phyloP scores from a whole-genome alignment of 1,140 invertebrate species.

The Globodera rostochiensis region DNA sequence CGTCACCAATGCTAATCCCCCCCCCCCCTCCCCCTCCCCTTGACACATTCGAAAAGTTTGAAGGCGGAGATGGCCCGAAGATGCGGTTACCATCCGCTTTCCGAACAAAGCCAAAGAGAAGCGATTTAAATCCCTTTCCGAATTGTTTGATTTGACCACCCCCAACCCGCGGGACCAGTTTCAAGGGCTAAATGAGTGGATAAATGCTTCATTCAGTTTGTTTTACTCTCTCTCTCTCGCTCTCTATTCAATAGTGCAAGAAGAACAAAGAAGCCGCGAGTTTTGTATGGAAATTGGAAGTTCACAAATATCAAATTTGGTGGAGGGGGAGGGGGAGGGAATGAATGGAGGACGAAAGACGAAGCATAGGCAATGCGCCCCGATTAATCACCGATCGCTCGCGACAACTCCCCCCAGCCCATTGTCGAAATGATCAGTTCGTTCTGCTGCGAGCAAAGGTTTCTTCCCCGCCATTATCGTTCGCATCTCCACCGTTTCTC shows the following conservation, averaged over 20 bases:
- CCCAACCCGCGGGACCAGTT: not conserved
- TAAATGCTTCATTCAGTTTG: not conserved
- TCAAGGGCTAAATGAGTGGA: not conserved
- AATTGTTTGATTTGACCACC: not conserved
- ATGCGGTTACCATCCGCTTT: too few relatives aligned
- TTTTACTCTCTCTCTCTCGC: not conserved
- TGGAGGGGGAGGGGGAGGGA: too few relatives aligned
- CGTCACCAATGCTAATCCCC: too few relatives aligned
- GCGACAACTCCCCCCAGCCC: not conserved
- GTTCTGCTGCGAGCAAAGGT: not conserved
- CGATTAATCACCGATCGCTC: not conserved
- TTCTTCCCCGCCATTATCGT: not conserved
- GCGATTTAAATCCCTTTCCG: not conserved
- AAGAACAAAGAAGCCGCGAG: not conserved
- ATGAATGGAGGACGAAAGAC: not conserved
- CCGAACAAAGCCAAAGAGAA: not conserved
- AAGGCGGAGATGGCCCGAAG: not conserved
- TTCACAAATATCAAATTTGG: not conserved
- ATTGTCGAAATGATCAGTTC: not conserved
- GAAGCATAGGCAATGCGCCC: not conserved
- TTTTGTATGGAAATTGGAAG: not conserved
- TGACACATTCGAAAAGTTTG: not conserved
- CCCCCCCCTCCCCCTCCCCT: too few relatives aligned
- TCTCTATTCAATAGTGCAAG: too few relatives aligned
- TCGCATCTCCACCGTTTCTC: constrained; percentile 1